These are phyloP conservation scores for Phalacrocorax aristotelis DNA, from an alignment of 2,113 vertebrate genomes.

Conservation along the genomic window DNA sequence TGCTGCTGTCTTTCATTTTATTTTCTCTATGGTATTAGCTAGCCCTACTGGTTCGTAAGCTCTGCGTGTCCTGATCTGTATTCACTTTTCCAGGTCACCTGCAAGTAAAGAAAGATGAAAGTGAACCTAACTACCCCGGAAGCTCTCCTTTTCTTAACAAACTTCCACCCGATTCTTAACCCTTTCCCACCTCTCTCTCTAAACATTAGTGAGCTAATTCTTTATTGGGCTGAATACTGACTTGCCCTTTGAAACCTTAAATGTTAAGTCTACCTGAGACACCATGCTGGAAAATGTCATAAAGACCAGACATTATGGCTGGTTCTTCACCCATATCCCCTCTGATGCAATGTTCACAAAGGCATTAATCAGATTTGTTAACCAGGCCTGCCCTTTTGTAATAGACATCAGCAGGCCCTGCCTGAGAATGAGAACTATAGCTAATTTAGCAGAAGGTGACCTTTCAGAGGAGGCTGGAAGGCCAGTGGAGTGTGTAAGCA, in stretches of 20 bases:
- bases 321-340: neutral
- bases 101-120: neutral
- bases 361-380: neutral
- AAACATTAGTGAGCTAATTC: neutral
- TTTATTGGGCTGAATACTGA: neutral
- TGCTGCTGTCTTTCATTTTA: neutral
- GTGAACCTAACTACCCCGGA: neutral
- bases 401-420: neutral
- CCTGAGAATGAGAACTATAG: neutral
- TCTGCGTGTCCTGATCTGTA: neutral
- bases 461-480: neutral
- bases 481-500: neutral
- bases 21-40: neutral
- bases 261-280: neutral
- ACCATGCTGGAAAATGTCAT: neutral
- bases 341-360: neutral
- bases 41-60: neutral
- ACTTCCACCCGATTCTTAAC: neutral
- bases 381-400: neutral
- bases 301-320: neutral
- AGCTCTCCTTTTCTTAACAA: neutral
- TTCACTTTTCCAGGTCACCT: neutral
- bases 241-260: neutral
- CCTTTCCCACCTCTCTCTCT: neutral
- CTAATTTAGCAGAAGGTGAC: conserved; percentile 15